Conservation (phyloP, 1,140 invertebrate species). For the Pseudomyrmex cubaensis region DNA sequence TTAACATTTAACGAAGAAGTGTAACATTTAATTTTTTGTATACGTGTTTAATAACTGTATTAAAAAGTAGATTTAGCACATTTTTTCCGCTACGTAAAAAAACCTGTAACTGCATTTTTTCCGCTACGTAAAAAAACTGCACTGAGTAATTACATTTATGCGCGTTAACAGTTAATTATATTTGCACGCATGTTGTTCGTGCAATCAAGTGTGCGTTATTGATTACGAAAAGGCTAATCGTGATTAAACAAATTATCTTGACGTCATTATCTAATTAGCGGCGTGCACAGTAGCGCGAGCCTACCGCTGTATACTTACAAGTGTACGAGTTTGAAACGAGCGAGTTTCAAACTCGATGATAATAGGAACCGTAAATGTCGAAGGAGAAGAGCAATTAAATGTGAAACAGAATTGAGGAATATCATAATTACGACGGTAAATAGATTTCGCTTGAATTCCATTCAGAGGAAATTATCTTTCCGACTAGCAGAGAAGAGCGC, state of each 20-base stretch:
- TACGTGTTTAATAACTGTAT: neutral
- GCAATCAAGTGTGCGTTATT: constrained; percentile 11
- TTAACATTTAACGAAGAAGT: neutral
- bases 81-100: too few species aligned
- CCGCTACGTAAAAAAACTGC: too few species aligned
- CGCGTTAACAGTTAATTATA: too few species aligned
- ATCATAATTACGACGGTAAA: constrained; percentile 4
- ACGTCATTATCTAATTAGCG: constrained; percentile 27
- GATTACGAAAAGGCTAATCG: constrained; percentile 27
- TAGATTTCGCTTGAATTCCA: constrained; percentile 17
- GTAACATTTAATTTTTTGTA: neutral
- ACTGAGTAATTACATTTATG: too few species aligned
- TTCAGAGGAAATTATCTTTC: neutral
- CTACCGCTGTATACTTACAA: neutral
- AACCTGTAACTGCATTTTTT: too few species aligned
- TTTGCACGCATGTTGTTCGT: neutral
- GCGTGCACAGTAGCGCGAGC: neutral
- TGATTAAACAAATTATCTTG: constrained; percentile 31
- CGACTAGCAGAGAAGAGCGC: neutral
- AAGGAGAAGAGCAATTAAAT: constrained; percentile 15
- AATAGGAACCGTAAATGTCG: neutral
- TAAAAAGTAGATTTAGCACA: too few species aligned
- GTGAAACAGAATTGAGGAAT: neutral
- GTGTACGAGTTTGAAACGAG: constrained; percentile 6
- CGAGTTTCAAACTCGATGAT: constrained; percentile 12